Evolutionary conservation across 2,113 vertebrate species (phyloP).

Genomic region (Pitta sordida): DNA sequence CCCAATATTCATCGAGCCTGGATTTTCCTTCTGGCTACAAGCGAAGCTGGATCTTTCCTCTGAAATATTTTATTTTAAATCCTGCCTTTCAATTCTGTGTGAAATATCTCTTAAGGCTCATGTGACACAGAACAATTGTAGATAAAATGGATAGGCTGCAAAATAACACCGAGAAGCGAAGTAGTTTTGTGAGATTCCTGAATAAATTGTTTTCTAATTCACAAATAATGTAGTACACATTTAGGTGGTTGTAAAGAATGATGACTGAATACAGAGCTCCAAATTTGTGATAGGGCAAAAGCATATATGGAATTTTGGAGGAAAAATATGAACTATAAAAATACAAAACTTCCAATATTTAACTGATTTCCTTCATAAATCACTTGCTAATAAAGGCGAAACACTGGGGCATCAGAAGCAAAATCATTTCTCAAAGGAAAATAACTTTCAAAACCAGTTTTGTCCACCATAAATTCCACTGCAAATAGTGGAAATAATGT

Average conservation of each 20-base stretch:
- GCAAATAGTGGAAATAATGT: background rate
- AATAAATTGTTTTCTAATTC: conserved; percentile 50
- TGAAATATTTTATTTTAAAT: background rate
- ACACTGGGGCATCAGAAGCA: background rate
- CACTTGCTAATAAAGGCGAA: conserved; percentile 13
- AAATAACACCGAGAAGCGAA: background rate
- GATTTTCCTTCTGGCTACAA: background rate
- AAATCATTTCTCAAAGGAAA: background rate
- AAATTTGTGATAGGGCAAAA: background rate
- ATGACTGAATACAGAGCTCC: background rate
- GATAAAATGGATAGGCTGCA: conserved; percentile 1
- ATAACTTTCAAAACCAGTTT: background rate
- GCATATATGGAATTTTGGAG: background rate
- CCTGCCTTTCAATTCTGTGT: background rate
- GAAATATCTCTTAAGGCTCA: background rate
- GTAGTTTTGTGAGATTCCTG: conserved; percentile 25
- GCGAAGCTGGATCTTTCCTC: background rate
- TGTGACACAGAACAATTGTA: background rate
- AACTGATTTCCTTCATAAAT: conserved; percentile 32
- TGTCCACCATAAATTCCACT: conserved; percentile 29
- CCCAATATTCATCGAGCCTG: background rate
- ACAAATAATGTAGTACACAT: conserved; percentile 7
- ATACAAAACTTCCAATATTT: background rate
- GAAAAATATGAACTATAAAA: too few relatives aligned
- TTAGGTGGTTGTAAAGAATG: conserved; percentile 27